Evolutionary conservation across 1,140 invertebrate genomes (phyloP), one percentile per base, ranked within the genome.

Genomic region (Agrypnia vestita): DNA sequence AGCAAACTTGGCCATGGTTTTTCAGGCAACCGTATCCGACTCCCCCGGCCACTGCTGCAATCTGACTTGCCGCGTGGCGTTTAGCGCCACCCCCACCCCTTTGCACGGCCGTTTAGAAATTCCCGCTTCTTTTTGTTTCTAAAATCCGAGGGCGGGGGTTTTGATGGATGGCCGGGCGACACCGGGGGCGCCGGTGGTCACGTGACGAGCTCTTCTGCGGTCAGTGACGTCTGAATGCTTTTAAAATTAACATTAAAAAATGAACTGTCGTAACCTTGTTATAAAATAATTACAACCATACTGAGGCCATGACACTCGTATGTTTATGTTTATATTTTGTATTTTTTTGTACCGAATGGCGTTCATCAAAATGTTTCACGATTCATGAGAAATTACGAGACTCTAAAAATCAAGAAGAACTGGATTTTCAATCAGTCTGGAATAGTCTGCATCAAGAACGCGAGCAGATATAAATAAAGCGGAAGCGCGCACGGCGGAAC

Each of bases 121-220:
- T 77, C 62, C 53, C 51, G 25, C 56, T 79, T 72, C 76, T 73
- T 79, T 79, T 79, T 51, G 47, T 56, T 79, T 76, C 55, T 11
- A 78, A 11, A 75, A 56, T 25, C 21, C 7, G 21, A 11, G 53
- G 13, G 17, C 43, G 72, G 49, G 62, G 49, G 76, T 62, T 78
- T 80, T 80, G 81, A 80, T 80, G 81, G 81, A 80, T 82, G 78
- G 73, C n/a, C 55, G 51, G 49, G 76, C 17, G 47, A 74, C 49
- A 77, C 55, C 12, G 19, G 74, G 73, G 25, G 21, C 21, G 46
- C 56, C 11, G 55, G 19, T 25, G 62, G 55, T 59, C 69, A 72
- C 51, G 77, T 78, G 77, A 78, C 72, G 61, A 55, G 47, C 15
- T 73, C 51, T 73, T 73, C 44, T 3, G 43, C 17, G 56, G 17